Conservation (phyloP, 2,113 vertebrate species). For the Lipophrys pholis region DNA sequence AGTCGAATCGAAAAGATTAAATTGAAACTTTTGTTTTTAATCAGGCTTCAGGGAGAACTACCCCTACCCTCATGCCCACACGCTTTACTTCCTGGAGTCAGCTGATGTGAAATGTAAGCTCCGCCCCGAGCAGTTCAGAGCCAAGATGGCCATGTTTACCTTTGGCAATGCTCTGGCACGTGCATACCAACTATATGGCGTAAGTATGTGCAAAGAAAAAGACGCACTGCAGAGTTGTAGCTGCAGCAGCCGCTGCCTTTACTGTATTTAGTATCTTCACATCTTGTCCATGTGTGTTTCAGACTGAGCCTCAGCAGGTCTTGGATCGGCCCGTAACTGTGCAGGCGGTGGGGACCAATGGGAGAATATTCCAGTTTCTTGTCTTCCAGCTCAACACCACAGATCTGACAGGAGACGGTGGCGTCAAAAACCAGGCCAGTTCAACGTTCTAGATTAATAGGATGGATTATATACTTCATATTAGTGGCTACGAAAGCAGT, state of each 20-base stretch:
- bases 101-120: conserved; percentile 68
- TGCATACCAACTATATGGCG: conserved; percentile 85
- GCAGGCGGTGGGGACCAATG: conserved; percentile 88
- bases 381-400: conserved; percentile 94
- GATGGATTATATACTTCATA: too few species aligned
- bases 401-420: conserved; percentile 81
- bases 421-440: conserved; percentile 88
- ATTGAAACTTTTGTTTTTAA: background rate
- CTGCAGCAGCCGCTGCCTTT: too few species aligned
- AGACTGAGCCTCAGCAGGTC: conserved; percentile 79
- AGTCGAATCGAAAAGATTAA: background rate
- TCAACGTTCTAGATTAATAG: too few species aligned
- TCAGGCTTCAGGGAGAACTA: conserved; percentile 87
- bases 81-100: conserved; percentile 85
- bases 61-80: conserved; percentile 88
- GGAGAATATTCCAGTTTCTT: conserved; percentile 88
- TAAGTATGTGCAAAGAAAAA: conserved; percentile 55
- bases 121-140: conserved; percentile 85
- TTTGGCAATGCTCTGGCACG: conserved; percentile 89
- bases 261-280: too few species aligned
- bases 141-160: conserved; percentile 91
- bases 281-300: conserved; percentile 19
- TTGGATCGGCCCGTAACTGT: conserved; percentile 88
- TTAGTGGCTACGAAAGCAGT: too few species aligned
- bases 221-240: too few species aligned